phyloP scores from a whole-genome alignment of 2,888 invertebrate genomes.

The Palloptera scutellata region DNA sequence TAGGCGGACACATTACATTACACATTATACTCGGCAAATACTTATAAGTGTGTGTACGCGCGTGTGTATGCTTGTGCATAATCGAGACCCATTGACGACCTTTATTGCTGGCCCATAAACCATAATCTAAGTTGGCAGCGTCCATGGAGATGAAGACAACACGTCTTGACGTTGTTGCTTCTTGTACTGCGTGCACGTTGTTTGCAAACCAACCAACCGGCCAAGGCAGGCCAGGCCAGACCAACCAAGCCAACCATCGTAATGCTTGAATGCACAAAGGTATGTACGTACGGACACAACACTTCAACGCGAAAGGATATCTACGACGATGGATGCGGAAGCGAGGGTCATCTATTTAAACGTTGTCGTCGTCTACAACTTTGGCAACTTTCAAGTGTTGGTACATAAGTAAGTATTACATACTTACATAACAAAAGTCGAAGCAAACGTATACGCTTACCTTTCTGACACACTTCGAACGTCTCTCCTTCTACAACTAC shows the following conservation, averaged over 20 bases:
- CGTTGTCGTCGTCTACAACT: conserved; percentile 59
- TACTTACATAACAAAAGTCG: too few species aligned
- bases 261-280: conserved; percentile 32
- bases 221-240: not conserved
- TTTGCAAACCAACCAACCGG: not conserved
- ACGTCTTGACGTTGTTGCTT: conserved; percentile 7
- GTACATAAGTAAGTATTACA: not conserved
- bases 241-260: conserved; percentile 9
- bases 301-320: conserved; percentile 36
- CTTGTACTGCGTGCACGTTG: conserved; percentile 14
- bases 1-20: conserved; percentile 22
- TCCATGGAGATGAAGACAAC: conserved; percentile 21
- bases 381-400: conserved; percentile 38
- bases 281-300: conserved; percentile 14
- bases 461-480: conserved; percentile 15
- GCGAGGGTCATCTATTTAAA: conserved; percentile 61
- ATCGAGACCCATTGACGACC: conserved; percentile 61
- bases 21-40: not conserved
- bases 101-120: conserved; percentile 60
- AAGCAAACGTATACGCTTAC: conserved; percentile 12
- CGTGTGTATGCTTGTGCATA: not conserved
- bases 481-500: conserved; percentile 2
- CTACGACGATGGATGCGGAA: conserved; percentile 49
- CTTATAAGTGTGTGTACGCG: conserved; percentile 25
- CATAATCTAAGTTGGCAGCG: conserved; percentile 60